Base-by-base conservation (phyloP, 2,888 invertebrate species). In the Cephus spinipes region DNA sequence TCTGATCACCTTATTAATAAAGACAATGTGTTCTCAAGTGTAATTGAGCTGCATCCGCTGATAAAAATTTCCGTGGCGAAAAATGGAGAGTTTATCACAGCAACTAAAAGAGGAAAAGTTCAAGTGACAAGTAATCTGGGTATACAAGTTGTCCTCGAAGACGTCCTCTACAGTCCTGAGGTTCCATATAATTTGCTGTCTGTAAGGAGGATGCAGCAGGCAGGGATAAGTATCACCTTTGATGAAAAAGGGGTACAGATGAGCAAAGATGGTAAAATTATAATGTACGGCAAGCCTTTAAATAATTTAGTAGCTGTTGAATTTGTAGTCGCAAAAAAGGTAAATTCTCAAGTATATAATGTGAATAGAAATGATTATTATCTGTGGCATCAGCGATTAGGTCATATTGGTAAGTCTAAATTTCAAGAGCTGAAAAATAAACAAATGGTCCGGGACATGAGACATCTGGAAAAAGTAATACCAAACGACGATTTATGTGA, bases 141-240 rank as follows among this genome's bases (percentile, higher is more conserved):
- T 34, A 32, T 82, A 1, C 30, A 77, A 71, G 85, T 81, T 55
- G 69, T 74, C 12, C 77, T 86, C 12, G 80, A 85, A 73, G 76
- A 85, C 73, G 84, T 87, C 4, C 83, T 90, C 4, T 90, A 82
- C 79, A 86, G 86, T 76, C 76, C 83, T 30, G 88, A 90, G 36
- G 83, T 85, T 11, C 86, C 87, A 55, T 83, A 89, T 81, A 89
- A 79, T 73, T 36, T 77, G 3, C 79, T 88, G 12, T 88, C 88
- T 2, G 87, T 88, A 69, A 78, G 78, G 76, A 85, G 77, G 73
- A 86, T 87, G 82, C 83, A 83, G 76, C 80, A 85, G 75, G 82
- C 84, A 69, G 87, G 87, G 30, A 84, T 88, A 82, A 84, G 81
- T 32, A 84, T 90, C 12, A 85, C 79, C 35, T 89, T 88, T 75